A percentile compares a stretch with the other conserved stretches of the same genome.
Conservation (phyloP, 2,797 vertebrate genomes). For the Mycteria americana region DNA sequence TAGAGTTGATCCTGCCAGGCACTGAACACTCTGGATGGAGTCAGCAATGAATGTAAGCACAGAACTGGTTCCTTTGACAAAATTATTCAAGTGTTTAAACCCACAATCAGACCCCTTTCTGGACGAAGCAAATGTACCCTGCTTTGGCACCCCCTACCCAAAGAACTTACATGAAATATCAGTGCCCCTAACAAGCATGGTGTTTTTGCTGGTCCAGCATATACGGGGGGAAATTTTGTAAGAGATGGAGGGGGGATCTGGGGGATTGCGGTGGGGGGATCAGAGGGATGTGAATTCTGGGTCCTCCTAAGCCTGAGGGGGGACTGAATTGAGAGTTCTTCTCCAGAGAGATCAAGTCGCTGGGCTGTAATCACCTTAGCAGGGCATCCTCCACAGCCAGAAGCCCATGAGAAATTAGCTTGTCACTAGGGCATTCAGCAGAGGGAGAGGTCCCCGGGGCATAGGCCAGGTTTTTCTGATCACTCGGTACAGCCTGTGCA, state of each 20-base stretch:
- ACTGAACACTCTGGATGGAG: not conserved
- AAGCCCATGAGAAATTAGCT: not conserved
- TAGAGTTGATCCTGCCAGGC: not conserved
- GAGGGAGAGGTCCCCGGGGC: not conserved
- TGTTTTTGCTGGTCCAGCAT: not conserved
- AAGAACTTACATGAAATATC: not conserved
- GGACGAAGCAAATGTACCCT: not conserved
- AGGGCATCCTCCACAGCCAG: not conserved
- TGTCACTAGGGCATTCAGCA: not conserved
- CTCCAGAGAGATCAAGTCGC: not conserved
- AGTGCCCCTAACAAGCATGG: not conserved
- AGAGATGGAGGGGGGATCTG: not conserved
- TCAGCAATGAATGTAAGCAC: not conserved
- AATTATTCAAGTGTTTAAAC: not conserved
- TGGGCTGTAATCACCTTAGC: not conserved
- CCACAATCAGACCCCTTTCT: not conserved
- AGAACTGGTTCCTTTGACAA: not conserved
- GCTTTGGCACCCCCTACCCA: not conserved
- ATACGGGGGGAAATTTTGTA: not conserved
- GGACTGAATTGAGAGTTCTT: not conserved
- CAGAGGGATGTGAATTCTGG: not conserved
- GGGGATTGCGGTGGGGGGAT: not conserved
- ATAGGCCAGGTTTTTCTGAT: not conserved
- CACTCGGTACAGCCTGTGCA: not conserved
- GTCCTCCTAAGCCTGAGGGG: not conserved